Base-by-base conservation (phyloP, 1,140 invertebrate genomes). In the Chrysopa pallens region DNA sequence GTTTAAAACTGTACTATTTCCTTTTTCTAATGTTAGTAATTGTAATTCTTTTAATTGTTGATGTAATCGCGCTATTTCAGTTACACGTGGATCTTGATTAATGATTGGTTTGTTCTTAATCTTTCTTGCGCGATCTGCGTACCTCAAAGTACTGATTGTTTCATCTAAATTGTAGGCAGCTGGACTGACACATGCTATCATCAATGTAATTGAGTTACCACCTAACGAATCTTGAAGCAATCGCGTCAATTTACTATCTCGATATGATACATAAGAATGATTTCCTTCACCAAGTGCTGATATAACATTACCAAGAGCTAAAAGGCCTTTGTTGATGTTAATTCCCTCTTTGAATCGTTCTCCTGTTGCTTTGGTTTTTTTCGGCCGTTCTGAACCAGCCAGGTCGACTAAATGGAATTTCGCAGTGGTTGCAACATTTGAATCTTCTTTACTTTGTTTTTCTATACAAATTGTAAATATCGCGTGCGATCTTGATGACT, bases 51-150 rank as follows among this genome's bases (percentile, higher is more conserved):
- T 71, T 9, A 83, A 69, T 28, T 73, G 58, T 42, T 72, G 72
- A 35, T 80, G 77, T 1, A 82, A 56, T 46, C 68, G 67, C 51
- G 46, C 60, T 7, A 84, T 75, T 59, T 85, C 79, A 1, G 76
- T 75, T 1, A 70, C 57, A 53, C 78, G 75, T 1, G 82, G 78
- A 66, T 92, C 87, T 58, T 86, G 73, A 64, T 94, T 93, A 2
- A 93, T 73, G 29, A 92, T 74, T 0, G 89, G 89, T 54, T 92
- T 92, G 56, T 94, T 95, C 48, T 91, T 90, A 27, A 95, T 93
- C 55, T 83, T 80, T 5, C 82, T 67, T 1, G 90, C 89, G 29
- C 89, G 69, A 57, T 93, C 86, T 0, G 90, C 89, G 64, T 94
- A 94, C 12, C 89, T 72, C 8, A 95, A 59, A 2, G 90, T 91